Evolutionary conservation across 2,888 invertebrate species (phyloP), one percentile per base, ranked within the genome.

Genomic region (Hydrotaea cyrtoneurina): DNA sequence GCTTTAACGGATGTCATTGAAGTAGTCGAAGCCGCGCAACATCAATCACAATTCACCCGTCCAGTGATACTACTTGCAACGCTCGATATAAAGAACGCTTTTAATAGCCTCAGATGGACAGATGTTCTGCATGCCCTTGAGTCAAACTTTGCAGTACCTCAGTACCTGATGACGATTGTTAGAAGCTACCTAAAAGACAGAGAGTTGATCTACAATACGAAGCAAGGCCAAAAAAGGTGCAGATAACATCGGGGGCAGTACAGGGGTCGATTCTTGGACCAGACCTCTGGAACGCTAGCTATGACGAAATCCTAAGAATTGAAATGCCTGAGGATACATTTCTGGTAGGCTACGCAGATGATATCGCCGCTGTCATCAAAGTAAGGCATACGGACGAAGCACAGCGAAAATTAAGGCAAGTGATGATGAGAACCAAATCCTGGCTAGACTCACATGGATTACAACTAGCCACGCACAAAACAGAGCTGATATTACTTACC

Each of bases 241-340:
- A 73, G n/a, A 15, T 66, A 0, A 80, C 80, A 2, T 59, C 74
- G 23, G 62, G 79, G 13, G 73, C 75, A 77, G 80, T 77, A 13
- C 77, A 80, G 17, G 77, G 66, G 4, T 74, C 74, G 4, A 78
- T 72, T 4, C 64, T 72, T 8, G 64, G 53, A 2, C 64, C 50
- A 26, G 62, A 79, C 10, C 64, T 81, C 2, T 81, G 73, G 81
- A 84, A 84, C 21, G 53, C 17, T 0, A 76, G 62, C 17, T 84
- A n/a, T n/a, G n/a, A n/a, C n/a, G n/a, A n/a, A n/a, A n/a, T n/a
- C n/a, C n/a, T n/a, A n/a, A n/a, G n/a, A n/a, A n/a, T n/a, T n/a
- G n/a, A n/a, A n/a, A n/a, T n/a, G n/a, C n/a, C n/a, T n/a, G n/a
- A n/a, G n/a, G n/a, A n/a, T n/a, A n/a, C n/a, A n/a, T n/a, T n/a